Evolutionary conservation across 2,888 invertebrate species (phyloP), one percentile per base, ranked within the genome.

Genomic region (Epiblema foenella): DNA sequence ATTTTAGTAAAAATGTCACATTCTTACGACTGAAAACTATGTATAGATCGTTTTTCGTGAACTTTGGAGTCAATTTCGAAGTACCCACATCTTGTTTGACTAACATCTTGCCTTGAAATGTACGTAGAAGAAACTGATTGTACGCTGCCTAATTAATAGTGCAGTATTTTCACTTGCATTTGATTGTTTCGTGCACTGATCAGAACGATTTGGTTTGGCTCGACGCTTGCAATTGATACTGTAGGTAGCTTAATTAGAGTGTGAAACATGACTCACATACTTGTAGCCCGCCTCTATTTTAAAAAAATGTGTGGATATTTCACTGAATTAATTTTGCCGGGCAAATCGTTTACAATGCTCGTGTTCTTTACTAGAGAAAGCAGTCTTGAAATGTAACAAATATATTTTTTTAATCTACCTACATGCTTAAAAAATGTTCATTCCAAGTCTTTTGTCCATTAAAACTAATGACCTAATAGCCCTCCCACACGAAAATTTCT

Each of bases 221-320:
- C 85, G 78, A 86, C 86, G 81, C 79, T 87, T 83, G 81, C 84
- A 90, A 89, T 89, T 89, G 86, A 87, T 89, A 88, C 84, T 86
- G 90, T 87, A 86, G 87, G 90, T 89, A 91, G 86, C 84, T 80
- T 90, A 91, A 93, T 89, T 93, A 83, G 93, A 93, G 93, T 93
- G 93, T 93, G 93, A 93, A 91, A 88, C 82, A 82, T 93, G 91
- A 91, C 84, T 92, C 90, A 89, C 85, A 85, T 88, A 83, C 84
- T 79, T 81, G 74, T 85, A 85, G 83, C 87, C 90, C 87, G 89
- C 89, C 81, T 86, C 84, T 84, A 83, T 84, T 81, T 83, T 87
- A 89, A 90, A 89, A 87, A 66, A 60, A 24, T 49, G 29, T 54
- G 39, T 60, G 54, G 46, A 66, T 71, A 58, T 56, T 71, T 66